phyloP scores from a whole-genome alignment of 2,797 vertebrate genomes.

The Meriones psammophilus region DNA sequence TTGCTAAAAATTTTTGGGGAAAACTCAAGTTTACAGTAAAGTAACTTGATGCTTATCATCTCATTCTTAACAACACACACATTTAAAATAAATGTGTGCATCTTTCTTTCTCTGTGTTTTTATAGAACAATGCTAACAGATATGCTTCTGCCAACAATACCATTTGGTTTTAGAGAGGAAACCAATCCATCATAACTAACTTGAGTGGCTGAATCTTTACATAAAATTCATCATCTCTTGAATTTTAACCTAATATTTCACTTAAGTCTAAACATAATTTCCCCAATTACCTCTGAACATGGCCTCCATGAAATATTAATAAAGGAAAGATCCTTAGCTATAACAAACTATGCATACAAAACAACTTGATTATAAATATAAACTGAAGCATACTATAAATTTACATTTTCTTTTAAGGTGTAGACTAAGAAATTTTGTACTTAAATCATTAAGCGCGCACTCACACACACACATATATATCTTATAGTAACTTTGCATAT shows the following conservation, averaged over 20 bases:
- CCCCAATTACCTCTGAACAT: constrained; percentile 44
- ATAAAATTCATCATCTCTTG: neutral
- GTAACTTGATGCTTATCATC: neutral
- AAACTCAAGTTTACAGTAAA: neutral
- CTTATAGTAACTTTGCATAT: neutral
- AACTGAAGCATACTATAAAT: constrained; percentile 29
- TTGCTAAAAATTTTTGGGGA: neutral
- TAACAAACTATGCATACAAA: neutral
- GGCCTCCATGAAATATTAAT: constrained; percentile 14
- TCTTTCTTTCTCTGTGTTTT: neutral
- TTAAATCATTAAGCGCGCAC: neutral
- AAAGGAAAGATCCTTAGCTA: constrained; percentile 20
- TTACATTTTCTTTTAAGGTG: constrained; percentile 28
- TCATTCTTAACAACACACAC: neutral
- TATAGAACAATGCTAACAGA: neutral
- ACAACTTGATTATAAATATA: neutral
- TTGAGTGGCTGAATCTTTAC: neutral
- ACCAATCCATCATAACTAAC: neutral
- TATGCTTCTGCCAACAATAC: neutral
- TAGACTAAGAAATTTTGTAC: constrained; percentile 37
- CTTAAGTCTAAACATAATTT: constrained; percentile 24
- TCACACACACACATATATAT: neutral
- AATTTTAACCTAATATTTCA: neutral
- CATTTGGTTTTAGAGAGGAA: neutral
- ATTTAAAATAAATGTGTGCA: neutral